Evolutionary conservation across 2,888 invertebrate genomes (phyloP).

Genomic region (Carabus problematicus): DNA sequence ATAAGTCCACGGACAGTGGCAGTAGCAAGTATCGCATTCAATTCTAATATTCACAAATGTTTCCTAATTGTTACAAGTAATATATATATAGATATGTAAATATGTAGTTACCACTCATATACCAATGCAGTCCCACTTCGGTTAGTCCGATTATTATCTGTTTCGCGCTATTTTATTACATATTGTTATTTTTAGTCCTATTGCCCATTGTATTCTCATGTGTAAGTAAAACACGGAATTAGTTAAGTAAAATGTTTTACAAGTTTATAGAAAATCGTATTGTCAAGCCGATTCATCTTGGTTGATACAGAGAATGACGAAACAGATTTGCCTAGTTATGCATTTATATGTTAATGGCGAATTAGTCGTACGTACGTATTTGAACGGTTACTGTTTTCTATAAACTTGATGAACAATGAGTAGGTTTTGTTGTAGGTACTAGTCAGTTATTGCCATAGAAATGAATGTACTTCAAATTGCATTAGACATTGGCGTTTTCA

Average conservation of each 20-base stretch:
- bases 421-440: constrained; percentile 11
- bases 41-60: constrained; percentile 61
- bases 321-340: constrained; percentile 11
- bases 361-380: background rate
- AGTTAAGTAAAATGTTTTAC: constrained; percentile 8
- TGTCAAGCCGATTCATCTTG: background rate
- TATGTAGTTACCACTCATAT: constrained; percentile 59
- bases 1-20: constrained; percentile 58
- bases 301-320: background rate
- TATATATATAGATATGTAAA: constrained; percentile 57
- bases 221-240: background rate
- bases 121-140: constrained; percentile 52
- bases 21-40: constrained; percentile 78
- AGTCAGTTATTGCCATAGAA: constrained; percentile 32
- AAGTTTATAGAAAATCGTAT: constrained; percentile 20
- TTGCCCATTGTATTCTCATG: constrained; percentile 3
- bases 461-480: no score
- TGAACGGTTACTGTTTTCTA: background rate
- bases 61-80: constrained; percentile 62
- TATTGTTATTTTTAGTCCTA: constrained; percentile 26
- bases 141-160: constrained; percentile 64
- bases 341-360: constrained; percentile 21
- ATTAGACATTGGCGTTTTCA: no score
- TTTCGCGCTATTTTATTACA: constrained; percentile 59
- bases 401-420: constrained; percentile 25